Evolutionary conservation across 2,113 vertebrate genomes (phyloP).

Genomic region (Amia ocellicauda): DNA sequence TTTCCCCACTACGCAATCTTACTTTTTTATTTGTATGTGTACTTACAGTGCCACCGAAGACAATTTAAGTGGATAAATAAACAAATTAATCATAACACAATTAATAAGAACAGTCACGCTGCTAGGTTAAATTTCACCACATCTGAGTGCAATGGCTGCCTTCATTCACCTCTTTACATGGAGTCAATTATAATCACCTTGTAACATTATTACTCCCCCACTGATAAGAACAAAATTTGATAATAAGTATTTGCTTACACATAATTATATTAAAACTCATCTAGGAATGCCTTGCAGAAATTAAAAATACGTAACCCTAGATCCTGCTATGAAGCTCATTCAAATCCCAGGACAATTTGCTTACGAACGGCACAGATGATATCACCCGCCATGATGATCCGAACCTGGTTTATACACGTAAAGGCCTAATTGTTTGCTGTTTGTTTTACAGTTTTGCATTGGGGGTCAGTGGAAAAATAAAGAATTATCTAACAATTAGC

Average conservation of each 20-base stretch:
- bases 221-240: constrained; percentile 50
- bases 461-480: constrained; percentile 1
- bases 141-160: not conserved
- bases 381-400: constrained; percentile 7
- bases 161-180: not conserved
- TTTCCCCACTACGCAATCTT: no score
- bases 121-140: not conserved
- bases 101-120: not conserved
- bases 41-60: no score
- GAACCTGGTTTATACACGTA: not conserved
- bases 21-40: no score
- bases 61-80: no score
- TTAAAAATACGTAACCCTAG: constrained; percentile 41
- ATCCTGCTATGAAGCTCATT: constrained; percentile 12
- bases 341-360: constrained; percentile 25
- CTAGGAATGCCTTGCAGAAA: constrained; percentile 35
- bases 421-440: not conserved
- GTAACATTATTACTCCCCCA: constrained; percentile 34
- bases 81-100: no score
- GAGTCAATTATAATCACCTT: constrained; percentile 30
- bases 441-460: not conserved
- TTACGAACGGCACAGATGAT: constrained; percentile 25
- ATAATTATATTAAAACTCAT: constrained; percentile 54
- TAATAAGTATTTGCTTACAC: constrained; percentile 52
- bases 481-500: constrained; percentile 5